Evolutionary conservation across 2,888 invertebrate genomes (phyloP).

Genomic region (Gastracanthus pulcherrimus): DNA sequence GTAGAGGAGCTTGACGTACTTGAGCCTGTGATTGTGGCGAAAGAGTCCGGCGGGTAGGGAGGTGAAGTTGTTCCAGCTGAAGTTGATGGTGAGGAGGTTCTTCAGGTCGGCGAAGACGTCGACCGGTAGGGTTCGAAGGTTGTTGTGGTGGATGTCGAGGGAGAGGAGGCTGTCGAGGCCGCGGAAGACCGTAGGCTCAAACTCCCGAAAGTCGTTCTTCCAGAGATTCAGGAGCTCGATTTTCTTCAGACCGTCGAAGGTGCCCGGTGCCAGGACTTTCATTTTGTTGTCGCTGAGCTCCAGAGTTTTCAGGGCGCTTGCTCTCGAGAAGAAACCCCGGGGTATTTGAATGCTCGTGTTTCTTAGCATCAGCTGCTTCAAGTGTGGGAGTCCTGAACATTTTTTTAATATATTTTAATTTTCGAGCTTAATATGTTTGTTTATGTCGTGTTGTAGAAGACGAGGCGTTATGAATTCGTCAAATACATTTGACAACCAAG

Average conservation of each 20-base stretch:
- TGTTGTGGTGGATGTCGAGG: conserved; percentile 85
- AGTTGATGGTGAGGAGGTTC: conserved; percentile 82
- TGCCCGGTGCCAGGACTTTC: conserved; percentile 76
- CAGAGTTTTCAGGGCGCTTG: conserved; percentile 79
- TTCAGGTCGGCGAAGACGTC: conserved; percentile 81
- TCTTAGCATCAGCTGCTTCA: conserved; percentile 26
- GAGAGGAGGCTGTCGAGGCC: conserved; percentile 78
- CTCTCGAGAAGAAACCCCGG: conserved; percentile 81
- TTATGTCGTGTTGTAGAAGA: too few relatives aligned
- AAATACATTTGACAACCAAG: too few relatives aligned
- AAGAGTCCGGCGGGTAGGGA: conserved; percentile 82
- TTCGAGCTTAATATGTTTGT: too few relatives aligned
- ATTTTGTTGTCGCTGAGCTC: conserved; percentile 84
- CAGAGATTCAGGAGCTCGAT: conserved; percentile 83
- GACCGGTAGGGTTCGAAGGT: neutral
- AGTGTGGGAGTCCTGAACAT: conserved; percentile 77
- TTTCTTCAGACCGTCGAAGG: conserved; percentile 82
- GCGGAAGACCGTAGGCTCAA: conserved; percentile 81
- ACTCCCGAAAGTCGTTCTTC: conserved; percentile 78
- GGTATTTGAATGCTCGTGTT: conserved; percentile 30
- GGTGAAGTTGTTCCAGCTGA: conserved; percentile 84
- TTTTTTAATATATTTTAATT: neutral
- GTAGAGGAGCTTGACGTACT: conserved; percentile 73
- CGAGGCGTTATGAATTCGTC: too few relatives aligned
- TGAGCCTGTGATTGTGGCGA: conserved; percentile 79